Evolutionary conservation across 23 tunicate genomes (phyloP).

Genomic region (Botrylloides violaceus): DNA sequence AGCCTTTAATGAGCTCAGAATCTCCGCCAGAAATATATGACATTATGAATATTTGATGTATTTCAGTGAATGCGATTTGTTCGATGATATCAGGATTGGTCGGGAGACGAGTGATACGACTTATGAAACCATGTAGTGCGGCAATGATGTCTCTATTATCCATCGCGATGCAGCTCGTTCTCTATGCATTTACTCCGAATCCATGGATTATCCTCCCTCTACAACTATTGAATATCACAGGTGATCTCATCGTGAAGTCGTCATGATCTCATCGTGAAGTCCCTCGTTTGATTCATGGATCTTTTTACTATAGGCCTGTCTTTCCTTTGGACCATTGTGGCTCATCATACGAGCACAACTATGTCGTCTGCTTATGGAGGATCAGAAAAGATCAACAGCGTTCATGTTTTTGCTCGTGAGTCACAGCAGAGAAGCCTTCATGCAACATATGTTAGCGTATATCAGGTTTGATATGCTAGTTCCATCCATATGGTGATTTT

Average conservation of each 20-base stretch:
- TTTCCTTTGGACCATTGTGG: slow-evolving; percentile 54
- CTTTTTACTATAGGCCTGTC: slow-evolving; percentile 64
- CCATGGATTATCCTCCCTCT: slow-evolving; percentile 60
- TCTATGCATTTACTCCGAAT: slow-evolving; percentile 31
- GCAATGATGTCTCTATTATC: slow-evolving; percentile 42
- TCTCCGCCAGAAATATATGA: no score
- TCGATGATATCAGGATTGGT: slow-evolving; percentile 30
- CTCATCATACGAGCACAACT: slow-evolving; percentile 44
- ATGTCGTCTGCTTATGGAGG: slow-evolving; percentile 40
- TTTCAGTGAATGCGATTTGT: slow-evolving; percentile 46
- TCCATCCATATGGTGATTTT: no score
- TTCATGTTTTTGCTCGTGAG: slow-evolving; percentile 62
- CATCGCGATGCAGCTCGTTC: slow-evolving; percentile 59
- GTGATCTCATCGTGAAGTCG: no score
- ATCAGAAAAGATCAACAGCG: slow-evolving; percentile 16
- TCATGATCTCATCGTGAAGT: no score
- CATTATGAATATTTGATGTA: not conserved
- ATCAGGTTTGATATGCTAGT: no score
- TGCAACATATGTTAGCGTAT: slow-evolving; percentile 37
- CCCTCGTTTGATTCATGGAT: no score
- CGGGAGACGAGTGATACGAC: slow-evolving; percentile 34
- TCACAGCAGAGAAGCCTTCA: slow-evolving; percentile 62
- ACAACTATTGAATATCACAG: slow-evolving; percentile 47
- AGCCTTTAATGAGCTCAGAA: no score
- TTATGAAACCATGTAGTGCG: slow-evolving; percentile 23